A percentile compares a stretch with the other conserved stretches of the same genome.
These are phyloP conservation scores for Lepidothrix coronata DNA, from an alignment of 2,113 vertebrate species.

Conservation along the genomic window DNA sequence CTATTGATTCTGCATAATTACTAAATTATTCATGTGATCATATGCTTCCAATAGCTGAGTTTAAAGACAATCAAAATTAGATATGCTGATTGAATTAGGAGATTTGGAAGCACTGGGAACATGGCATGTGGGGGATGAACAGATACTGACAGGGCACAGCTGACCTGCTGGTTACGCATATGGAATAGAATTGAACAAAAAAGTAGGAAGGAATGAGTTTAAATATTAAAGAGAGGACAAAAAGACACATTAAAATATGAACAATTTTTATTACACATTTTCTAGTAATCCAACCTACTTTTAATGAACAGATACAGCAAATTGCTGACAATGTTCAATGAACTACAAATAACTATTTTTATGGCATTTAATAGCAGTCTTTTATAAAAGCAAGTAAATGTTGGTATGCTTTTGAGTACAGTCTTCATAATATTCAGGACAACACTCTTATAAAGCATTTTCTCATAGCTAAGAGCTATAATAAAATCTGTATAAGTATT, in stretches of 20 bases:
- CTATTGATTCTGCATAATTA: background rate
- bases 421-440: background rate
- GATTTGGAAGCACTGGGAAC: background rate
- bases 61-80: background rate
- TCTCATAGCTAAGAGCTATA: background rate
- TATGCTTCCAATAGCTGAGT: background rate
- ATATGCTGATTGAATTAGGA: background rate
- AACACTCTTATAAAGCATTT: conserved; percentile 10
- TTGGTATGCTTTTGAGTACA: conserved; percentile 5
- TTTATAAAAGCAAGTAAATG: conserved; percentile 14
- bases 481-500: conserved; percentile 18
- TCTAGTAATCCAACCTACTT: conserved; percentile 3
- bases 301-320: conserved; percentile 31
- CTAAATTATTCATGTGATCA: background rate
- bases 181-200: background rate
- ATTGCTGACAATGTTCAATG: background rate
- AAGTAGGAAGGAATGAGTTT: background rate
- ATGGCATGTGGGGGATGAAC: background rate
- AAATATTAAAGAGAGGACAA: conserved; percentile 18
- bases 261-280: conserved; percentile 32
- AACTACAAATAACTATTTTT: conserved; percentile 31
- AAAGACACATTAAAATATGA: conserved; percentile 14
- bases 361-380: conserved; percentile 18
- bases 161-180: background rate
- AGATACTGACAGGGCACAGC: background rate